These are phyloP conservation scores for Sphaerophoria rueppellii DNA, from an alignment of 2,888 invertebrate species.

Conservation along the genomic window DNA sequence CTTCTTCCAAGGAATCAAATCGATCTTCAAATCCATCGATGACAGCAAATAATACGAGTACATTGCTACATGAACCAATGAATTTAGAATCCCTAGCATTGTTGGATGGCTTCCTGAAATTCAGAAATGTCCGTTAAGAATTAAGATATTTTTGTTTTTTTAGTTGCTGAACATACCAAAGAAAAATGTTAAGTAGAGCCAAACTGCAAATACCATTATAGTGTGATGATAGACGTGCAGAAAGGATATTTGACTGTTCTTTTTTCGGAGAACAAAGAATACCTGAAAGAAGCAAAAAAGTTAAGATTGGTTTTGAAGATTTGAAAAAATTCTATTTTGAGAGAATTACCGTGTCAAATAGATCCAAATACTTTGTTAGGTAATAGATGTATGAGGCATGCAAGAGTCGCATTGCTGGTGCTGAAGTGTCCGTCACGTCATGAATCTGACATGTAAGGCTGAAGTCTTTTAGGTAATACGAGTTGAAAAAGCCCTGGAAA, in stretches of 20 bases:
- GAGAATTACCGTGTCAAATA: conserved; percentile 85
- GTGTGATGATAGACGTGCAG: conserved; percentile 92
- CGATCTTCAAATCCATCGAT: conserved; percentile 87
- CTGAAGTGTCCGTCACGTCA: conserved; percentile 62
- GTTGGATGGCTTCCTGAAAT: conserved; percentile 86
- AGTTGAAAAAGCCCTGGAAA: conserved; percentile 49
- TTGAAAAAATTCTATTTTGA: not conserved
- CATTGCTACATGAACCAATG: conserved; percentile 90
- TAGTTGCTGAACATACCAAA: conserved; percentile 82
- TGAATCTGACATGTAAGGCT: conserved; percentile 67
- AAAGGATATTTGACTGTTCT: conserved; percentile 89
- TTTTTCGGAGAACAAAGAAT: conserved; percentile 90
- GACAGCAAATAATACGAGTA: conserved; percentile 89
- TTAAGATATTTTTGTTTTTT: not conserved
- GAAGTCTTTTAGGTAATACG: conserved; percentile 71
- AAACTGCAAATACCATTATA: conserved; percentile 87
- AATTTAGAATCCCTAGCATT: conserved; percentile 87
- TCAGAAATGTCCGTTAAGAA: not conserved
- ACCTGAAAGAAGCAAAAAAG: conserved; percentile 58
- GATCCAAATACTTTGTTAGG: conserved; percentile 85
- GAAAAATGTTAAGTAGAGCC: conserved; percentile 83
- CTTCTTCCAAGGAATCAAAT: conserved; percentile 89
- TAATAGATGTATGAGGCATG: conserved; percentile 85
- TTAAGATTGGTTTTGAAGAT: not conserved
- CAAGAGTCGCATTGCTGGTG: conserved; percentile 80